Conservation (phyloP, 1,140 invertebrate species). For the Drosophila takahashii region DNA sequence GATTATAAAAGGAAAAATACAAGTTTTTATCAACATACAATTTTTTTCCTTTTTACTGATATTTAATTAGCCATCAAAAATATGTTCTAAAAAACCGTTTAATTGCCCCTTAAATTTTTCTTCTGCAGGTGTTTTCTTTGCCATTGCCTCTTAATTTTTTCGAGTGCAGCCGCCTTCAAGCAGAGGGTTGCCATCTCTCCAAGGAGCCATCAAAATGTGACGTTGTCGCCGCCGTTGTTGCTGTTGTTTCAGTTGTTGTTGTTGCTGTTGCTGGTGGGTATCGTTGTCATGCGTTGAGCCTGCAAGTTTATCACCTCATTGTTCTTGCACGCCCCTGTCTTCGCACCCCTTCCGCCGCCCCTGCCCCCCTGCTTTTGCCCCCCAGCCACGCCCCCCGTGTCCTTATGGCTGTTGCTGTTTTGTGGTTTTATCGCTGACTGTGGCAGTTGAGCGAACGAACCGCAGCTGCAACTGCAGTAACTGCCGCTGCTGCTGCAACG, state of each 20-base stretch:
- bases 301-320: conserved; percentile 83
- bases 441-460: conserved; percentile 45
- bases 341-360: conserved; percentile 13
- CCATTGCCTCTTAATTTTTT: background rate
- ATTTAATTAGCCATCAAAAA: too few relatives aligned
- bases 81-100: too few relatives aligned
- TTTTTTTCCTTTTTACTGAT: too few relatives aligned
- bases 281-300: conserved; percentile 76
- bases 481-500: conserved; percentile 6
- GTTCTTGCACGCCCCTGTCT: conserved; percentile 77
- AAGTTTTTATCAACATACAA: too few relatives aligned
- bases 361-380: background rate
- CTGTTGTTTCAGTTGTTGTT: conserved; percentile 32
- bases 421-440: conserved; percentile 54
- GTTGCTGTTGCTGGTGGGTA: conserved; percentile 47
- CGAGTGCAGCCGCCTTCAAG: conserved; percentile 11
- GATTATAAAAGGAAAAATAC: too few relatives aligned
- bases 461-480: conserved; percentile 47
- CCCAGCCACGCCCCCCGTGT: background rate
- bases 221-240: conserved; percentile 34
- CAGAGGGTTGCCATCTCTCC: conserved; percentile 56
- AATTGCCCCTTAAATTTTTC: too few relatives aligned
- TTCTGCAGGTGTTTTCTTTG: too few relatives aligned
- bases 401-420: conserved; percentile 51
- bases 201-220: conserved; percentile 79